Evolutionary conservation across 1,140 invertebrate species (phyloP).

Genomic region (Trialeurodes vaporariorum): DNA sequence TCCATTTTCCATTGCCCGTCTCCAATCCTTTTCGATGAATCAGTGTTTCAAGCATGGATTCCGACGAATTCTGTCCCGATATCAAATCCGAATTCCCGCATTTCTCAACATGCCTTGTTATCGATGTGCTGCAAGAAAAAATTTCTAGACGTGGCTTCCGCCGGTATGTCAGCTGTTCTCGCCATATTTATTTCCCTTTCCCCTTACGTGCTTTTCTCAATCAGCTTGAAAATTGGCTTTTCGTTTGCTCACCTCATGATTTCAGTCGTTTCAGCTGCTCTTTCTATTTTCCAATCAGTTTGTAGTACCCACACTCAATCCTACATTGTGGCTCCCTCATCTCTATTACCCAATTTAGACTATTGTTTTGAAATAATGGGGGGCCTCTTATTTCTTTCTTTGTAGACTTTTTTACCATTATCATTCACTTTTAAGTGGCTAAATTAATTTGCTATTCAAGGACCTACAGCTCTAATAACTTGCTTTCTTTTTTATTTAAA

Average conservation of each 20-base stretch:
- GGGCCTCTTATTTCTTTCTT: no score
- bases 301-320: no score
- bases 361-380: not conserved
- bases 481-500: no score
- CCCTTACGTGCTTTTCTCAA: no score
- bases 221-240: no score
- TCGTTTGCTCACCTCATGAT: no score
- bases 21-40: no score
- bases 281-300: not conserved
- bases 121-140: constrained; percentile 2
- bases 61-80: not conserved
- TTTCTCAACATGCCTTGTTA: constrained; percentile 10
- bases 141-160: constrained; percentile 32
- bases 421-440: no score
- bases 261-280: not conserved
- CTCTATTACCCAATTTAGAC: not conserved
- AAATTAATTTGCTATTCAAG: no score
- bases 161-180: constrained; percentile 41
- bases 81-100: not conserved
- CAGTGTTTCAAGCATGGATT: not conserved
- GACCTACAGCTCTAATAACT: no score
- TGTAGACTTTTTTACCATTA: no score
- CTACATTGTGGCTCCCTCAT: no score
- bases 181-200: constrained; percentile 35
- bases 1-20: not conserved